Conservation (phyloP, 2,888 invertebrate genomes). For the Eumacrocentrus americanus region DNA sequence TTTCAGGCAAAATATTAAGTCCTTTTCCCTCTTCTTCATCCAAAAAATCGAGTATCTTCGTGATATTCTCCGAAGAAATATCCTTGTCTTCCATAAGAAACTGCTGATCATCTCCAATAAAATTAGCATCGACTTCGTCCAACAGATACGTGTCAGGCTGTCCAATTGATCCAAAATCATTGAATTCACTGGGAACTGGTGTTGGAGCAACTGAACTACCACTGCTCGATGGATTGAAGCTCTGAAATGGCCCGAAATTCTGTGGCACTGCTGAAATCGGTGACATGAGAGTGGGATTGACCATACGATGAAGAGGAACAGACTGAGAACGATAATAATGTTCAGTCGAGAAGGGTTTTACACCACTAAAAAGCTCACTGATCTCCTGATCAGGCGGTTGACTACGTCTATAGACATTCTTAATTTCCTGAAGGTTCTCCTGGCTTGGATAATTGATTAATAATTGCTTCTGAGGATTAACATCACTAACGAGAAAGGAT, state of each 20-base stretch:
- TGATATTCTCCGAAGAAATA: conserved; percentile 67
- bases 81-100: conserved; percentile 57
- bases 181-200: conserved; percentile 75
- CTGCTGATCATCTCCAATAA: conserved; percentile 51
- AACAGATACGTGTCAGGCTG: conserved; percentile 63
- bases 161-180: conserved; percentile 71
- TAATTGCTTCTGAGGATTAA: conserved; percentile 52
- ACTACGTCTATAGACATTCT: conserved; percentile 35
- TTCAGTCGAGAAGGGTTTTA: conserved; percentile 58
- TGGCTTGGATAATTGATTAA: conserved; percentile 59
- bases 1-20: conserved; percentile 45
- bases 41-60: conserved; percentile 71
- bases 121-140: conserved; percentile 54
- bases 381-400: conserved; percentile 65
- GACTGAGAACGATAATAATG: conserved; percentile 74
- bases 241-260: conserved; percentile 41
- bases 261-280: conserved; percentile 54
- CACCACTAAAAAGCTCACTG: conserved; percentile 68
- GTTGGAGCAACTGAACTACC: conserved; percentile 73
- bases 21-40: conserved; percentile 56
- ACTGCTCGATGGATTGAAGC: conserved; percentile 61
- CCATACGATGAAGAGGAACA: conserved; percentile 74
- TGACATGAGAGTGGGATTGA: conserved; percentile 56
- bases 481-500: conserved; percentile 34
- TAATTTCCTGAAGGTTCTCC: conserved; percentile 53